phyloP scores from a whole-genome alignment of 1,140 invertebrate species.

The Pseudomyrmex pallidus region DNA sequence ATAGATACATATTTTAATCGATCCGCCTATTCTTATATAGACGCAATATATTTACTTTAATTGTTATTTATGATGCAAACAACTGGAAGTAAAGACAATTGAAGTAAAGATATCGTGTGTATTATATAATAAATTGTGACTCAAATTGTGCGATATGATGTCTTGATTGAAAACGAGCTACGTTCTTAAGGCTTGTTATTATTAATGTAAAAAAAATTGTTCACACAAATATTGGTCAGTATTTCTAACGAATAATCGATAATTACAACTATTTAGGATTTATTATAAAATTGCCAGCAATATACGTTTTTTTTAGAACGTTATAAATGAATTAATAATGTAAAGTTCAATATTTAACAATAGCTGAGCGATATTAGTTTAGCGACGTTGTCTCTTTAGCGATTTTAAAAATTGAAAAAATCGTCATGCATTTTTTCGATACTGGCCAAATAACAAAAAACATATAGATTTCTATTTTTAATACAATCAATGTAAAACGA shows the following conservation, averaged over 20 bases:
- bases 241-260: conserved; percentile 12
- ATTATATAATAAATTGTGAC: background rate
- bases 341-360: background rate
- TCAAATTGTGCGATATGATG: background rate
- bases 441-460: background rate
- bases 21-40: no score
- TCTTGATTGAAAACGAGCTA: background rate
- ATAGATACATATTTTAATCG: conserved; percentile 8
- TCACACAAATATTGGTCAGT: conserved; percentile 9
- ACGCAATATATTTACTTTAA: no score
- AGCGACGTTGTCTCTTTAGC: background rate
- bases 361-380: background rate
- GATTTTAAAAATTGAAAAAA: conserved; percentile 7
- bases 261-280: background rate
- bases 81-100: background rate
- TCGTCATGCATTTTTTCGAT: background rate
- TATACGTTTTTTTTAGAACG: background rate
- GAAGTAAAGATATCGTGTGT: background rate
- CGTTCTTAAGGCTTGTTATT: background rate
- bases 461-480: conserved; percentile 21
- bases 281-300: background rate
- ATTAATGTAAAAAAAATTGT: conserved; percentile 3
- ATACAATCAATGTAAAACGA: conserved; percentile 3
- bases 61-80: no score
- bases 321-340: background rate